Percentiles rank a stretch among this genome's conserved stretches.
Evolutionary conservation across 2,888 invertebrate species (phyloP).

Genomic region (Halocaridina rubra): DNA sequence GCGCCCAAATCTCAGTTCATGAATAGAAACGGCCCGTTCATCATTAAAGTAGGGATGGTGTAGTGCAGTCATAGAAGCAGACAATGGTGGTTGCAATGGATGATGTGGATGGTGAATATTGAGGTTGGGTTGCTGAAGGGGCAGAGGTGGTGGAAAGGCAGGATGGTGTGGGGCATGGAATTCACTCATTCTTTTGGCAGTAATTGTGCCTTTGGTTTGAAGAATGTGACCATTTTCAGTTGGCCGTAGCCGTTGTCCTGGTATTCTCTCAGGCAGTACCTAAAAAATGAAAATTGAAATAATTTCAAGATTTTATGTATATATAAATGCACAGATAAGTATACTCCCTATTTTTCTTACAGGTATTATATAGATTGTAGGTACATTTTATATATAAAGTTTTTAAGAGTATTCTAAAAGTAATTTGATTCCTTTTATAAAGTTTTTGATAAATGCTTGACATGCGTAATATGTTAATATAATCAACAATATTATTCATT

Average conservation of each 20-base stretch:
- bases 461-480: too few species aligned
- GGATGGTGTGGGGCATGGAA: constrained; percentile 46
- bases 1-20: constrained; percentile 52
- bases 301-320: too few species aligned
- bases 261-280: constrained; percentile 78
- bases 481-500: too few species aligned
- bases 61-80: constrained; percentile 49
- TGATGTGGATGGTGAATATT: constrained; percentile 25
- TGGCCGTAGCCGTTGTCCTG: constrained; percentile 76
- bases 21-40: constrained; percentile 19
- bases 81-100: constrained; percentile 15
- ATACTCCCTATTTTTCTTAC: not conserved
- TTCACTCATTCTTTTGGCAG: constrained; percentile 76
- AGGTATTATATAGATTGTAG: not conserved
- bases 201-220: constrained; percentile 85
- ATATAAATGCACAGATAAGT: not conserved
- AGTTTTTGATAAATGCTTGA: too few species aligned
- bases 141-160: constrained; percentile 41
- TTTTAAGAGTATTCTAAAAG: not conserved
- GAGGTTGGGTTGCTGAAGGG: not conserved
- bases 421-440: not conserved
- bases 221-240: constrained; percentile 87
- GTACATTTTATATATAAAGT: not conserved
- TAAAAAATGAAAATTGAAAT: constrained; percentile 66
- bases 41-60: constrained; percentile 30